Evolutionary conservation across 2,113 vertebrate species (phyloP), one percentile per base, ranked within the genome.

Genomic region (Phoxinus phoxinus): DNA sequence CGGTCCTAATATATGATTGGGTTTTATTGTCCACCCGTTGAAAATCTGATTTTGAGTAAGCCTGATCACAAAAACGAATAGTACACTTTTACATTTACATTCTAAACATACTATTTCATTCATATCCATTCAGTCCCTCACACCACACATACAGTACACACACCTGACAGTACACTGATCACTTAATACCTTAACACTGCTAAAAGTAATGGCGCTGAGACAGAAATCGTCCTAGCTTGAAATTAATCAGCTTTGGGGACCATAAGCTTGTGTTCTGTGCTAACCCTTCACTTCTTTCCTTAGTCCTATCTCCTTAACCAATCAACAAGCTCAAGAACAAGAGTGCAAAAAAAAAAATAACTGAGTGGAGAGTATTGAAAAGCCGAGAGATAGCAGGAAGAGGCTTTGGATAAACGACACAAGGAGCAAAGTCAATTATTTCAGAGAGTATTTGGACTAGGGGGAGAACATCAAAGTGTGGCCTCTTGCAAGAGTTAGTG

Each of bases 161-260:
- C 83, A 59, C 84, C 78, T 83, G 79, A 86, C 73, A 84, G 75
- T 74, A 81, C 87, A 88, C 88, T 10, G 83, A 88, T 87, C 85
- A 81, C 86, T 89, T 91, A 89, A 87, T 83, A 90, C 83, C 80
- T 90, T 85, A 88, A 93, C 46, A 80, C 88, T 74, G 63, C 63
- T 87, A 81, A 86, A 89, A 85, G 88, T 87, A 91, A 91, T 84
- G 86, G 92, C 86, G 41, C 80, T 32, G 59, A 88, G 85, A 88
- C 86, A 51, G 75, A 85, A 87, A 75, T 77, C 78, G 37, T 85
- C 53, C 87, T 89, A 87, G 90, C 84, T 90, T 90, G 81, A 85
- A 88, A 80, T 83, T 91, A 92, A 93, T 91, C 90, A 90, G 88
- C 90, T 94, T 93, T 89, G 85, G 89, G 86, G 48, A 63, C 58